Conservation (phyloP, 2,888 invertebrate genomes). For the Keiferia lycopersicella region DNA sequence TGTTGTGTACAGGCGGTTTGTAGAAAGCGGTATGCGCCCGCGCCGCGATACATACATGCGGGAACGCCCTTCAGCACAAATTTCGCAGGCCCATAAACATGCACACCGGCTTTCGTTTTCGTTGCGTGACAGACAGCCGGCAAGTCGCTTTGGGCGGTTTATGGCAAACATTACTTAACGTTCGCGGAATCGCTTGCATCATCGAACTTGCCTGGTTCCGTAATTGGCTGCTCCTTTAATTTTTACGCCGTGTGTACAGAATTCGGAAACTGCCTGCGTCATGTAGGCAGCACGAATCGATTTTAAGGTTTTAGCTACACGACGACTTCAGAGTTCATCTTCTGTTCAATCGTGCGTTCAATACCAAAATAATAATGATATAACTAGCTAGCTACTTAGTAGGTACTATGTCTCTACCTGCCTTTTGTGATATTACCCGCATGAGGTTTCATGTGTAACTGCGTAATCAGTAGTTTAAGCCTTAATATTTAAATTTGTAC, state of each 20-base stretch:
- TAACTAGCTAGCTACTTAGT: too few species aligned
- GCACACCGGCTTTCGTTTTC: slow-evolving; percentile 75
- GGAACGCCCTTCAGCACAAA: slow-evolving; percentile 79
- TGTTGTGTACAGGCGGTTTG: slow-evolving; percentile 58
- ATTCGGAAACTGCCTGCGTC: neutral
- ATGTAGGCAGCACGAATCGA: neutral
- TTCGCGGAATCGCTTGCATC: slow-evolving; percentile 62
- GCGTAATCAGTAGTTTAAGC: slow-evolving; percentile 2
- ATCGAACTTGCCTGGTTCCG: slow-evolving; percentile 49
- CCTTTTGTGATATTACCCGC: neutral
- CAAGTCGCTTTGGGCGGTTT: slow-evolving; percentile 48
- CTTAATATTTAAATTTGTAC: neutral
- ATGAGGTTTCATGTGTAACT: neutral
- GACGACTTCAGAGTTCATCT: neutral
- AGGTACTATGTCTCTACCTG: too few species aligned
- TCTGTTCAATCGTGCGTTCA: neutral
- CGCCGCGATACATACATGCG: slow-evolving; percentile 54
- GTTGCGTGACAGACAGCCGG: slow-evolving; percentile 67
- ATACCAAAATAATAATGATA: neutral
- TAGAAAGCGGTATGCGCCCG: slow-evolving; percentile 66
- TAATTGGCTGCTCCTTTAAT: slow-evolving; percentile 41
- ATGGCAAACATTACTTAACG: slow-evolving; percentile 71
- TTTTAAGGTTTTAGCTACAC: neutral
- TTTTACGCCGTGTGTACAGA: slow-evolving; percentile 1
- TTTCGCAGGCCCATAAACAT: slow-evolving; percentile 77